Conservation (phyloP, 2,113 vertebrate genomes). For the Bubalus kerabau region DNA sequence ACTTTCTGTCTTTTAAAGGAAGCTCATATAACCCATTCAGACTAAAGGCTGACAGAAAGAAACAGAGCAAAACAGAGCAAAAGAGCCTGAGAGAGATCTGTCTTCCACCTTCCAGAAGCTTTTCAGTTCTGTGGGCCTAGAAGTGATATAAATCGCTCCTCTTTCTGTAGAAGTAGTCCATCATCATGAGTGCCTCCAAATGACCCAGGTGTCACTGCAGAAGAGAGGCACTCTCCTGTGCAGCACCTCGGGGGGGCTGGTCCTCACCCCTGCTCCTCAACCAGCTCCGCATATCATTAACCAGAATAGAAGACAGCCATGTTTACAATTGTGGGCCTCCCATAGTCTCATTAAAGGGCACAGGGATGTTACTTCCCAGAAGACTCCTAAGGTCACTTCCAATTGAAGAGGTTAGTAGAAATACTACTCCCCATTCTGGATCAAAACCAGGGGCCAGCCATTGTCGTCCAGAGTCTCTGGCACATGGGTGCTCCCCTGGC, state of each 20-base stretch:
- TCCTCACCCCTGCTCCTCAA: neutral
- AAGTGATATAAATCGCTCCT: neutral
- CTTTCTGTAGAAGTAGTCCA: neutral
- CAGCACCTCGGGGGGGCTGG: neutral
- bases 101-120: neutral
- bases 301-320: conserved; percentile 29
- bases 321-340: neutral
- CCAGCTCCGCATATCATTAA: neutral
- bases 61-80: neutral
- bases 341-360: neutral
- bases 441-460: neutral
- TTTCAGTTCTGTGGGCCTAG: neutral
- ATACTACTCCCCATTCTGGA: neutral
- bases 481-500: neutral
- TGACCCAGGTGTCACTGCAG: neutral
- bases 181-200: neutral
- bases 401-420: neutral
- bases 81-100: neutral
- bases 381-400: neutral
- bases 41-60: neutral
- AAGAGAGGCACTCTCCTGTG: neutral
- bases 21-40: neutral
- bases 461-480: neutral
- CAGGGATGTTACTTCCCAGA: neutral
- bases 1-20: neutral